Evolutionary conservation across 2,797 vertebrate species (phyloP), one percentile per base, ranked within the genome.

Genomic region (Hyperoplus lanceolatus): DNA sequence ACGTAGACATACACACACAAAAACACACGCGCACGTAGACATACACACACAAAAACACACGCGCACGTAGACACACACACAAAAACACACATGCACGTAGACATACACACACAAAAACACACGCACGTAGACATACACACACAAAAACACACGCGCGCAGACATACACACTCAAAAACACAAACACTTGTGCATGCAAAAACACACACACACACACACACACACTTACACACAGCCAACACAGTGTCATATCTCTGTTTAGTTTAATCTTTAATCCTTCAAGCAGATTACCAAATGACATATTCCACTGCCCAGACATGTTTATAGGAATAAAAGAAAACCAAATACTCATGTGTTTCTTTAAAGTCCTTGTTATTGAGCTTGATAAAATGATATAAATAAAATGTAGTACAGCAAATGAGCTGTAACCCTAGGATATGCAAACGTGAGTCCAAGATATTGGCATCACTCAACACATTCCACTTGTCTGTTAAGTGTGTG

Each of bases 241-340:
- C 15, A 51, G 49, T 46, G 9, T 21, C 62, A 67, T 5, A 65
- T 68, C n/a, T 29, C 50, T 64, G 58, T 16, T 64, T 39, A 3
- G 0, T 79, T 85, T 82, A 74, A 75, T 67, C 55, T 70, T 63
- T 83, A 78, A 78, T 80, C 67, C 67, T 48, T 61, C 2, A 11
- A 14, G 61, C 60, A 71, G 43, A 53, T 55, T 68, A 0, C 59
- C 46, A 53, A 67, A 69, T 36, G 6, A n/a, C 21, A 82, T 29
- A 48, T 70, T 77, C 63, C 18, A 21, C 38, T 39, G 12, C 4
- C 15, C 46, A 14, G 10, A 67, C 46, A 57, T 68, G 11, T 38
- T 39, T 45, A 75, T 39, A 72, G 54, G 7, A 36, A 58, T 14
- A 36, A 38, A 3, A n/a, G 9, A 9, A 39, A 64, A 69, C 5